Percentiles rank a stretch among this genome's conserved stretches.
Evolutionary conservation across 2,113 vertebrate species (phyloP).

Genomic region (Saguinus midas): DNA sequence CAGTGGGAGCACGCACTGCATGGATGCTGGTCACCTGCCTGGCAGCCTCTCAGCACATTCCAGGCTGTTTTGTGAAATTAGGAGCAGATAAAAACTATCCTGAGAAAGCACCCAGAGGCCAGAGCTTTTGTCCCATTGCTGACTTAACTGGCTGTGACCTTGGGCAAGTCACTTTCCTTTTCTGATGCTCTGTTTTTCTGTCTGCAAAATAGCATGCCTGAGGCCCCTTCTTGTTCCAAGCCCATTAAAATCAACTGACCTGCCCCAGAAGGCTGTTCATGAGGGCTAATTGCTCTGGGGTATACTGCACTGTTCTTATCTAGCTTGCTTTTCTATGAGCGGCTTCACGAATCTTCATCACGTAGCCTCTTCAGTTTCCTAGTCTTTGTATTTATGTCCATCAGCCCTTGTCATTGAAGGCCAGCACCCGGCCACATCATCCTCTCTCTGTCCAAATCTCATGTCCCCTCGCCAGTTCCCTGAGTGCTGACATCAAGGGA

Average conservation of each 20-base stretch:
- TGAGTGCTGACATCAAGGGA: neutral
- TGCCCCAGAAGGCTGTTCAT: no score
- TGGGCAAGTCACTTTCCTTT: neutral
- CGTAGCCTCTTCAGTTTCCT: accelerated
- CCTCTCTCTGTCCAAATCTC: neutral
- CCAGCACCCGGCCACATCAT: no score
- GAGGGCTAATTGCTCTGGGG: neutral
- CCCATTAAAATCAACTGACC: neutral
- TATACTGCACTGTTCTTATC: neutral
- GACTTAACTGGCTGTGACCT: neutral
- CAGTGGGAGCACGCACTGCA: accelerated
- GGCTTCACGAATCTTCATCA: accelerated
- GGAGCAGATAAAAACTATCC: neutral
- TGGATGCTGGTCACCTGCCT: neutral
- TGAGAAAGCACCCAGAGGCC: no score
- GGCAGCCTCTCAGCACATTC: neutral
- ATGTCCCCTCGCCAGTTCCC: neutral
- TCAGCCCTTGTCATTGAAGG: neutral
- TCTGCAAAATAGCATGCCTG: no score
- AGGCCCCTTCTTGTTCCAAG: neutral
- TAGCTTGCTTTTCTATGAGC: accelerated
- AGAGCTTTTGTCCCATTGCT: neutral
- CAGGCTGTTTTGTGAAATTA: neutral
- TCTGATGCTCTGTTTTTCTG: neutral
- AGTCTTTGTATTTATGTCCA: no score